phyloP scores from a whole-genome alignment of 1,140 invertebrate species.

The Hyposmocoma kahamanoa region DNA sequence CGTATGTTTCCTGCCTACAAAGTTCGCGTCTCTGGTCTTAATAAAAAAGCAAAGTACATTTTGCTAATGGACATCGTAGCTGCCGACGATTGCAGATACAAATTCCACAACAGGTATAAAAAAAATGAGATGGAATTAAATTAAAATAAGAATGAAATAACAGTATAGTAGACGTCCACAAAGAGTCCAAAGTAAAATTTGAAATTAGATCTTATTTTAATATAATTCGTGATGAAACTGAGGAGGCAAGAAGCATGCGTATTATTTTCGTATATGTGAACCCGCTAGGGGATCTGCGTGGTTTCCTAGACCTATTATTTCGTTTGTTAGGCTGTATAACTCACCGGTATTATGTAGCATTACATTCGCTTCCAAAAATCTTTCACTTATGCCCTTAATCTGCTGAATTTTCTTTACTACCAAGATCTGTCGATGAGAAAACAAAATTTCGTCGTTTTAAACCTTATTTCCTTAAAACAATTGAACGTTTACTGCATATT shows the following conservation, averaged over 20 bases:
- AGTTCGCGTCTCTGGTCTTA: conserved; percentile 92
- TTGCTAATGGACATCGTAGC: conserved; percentile 95
- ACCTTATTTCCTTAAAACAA: neutral
- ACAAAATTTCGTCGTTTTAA: neutral
- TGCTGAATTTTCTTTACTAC: conserved; percentile 9
- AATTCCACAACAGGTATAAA: conserved; percentile 93
- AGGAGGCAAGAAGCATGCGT: conserved; percentile 79
- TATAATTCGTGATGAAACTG: conserved; percentile 54
- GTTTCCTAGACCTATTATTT: conserved; percentile 18
- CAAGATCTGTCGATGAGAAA: conserved; percentile 5
- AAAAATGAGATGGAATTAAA: conserved; percentile 62
- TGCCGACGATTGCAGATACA: conserved; percentile 94
- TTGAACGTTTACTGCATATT: neutral
- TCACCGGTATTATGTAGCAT: conserved; percentile 12
- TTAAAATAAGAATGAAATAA: conserved; percentile 62
- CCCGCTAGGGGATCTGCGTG: conserved; percentile 50
- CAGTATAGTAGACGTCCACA: too few relatives aligned
- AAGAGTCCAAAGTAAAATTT: too few relatives aligned
- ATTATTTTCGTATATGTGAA: conserved; percentile 36
- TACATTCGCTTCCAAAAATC: conserved; percentile 11
- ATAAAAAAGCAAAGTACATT: conserved; percentile 96
- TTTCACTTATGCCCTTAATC: conserved; percentile 14
- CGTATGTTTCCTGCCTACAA: conserved; percentile 95
- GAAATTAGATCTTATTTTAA: conserved; percentile 58
- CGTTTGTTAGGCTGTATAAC: conserved; percentile 9